Base-by-base conservation (phyloP, 1,140 invertebrate species). In the Delia radicum region DNA sequence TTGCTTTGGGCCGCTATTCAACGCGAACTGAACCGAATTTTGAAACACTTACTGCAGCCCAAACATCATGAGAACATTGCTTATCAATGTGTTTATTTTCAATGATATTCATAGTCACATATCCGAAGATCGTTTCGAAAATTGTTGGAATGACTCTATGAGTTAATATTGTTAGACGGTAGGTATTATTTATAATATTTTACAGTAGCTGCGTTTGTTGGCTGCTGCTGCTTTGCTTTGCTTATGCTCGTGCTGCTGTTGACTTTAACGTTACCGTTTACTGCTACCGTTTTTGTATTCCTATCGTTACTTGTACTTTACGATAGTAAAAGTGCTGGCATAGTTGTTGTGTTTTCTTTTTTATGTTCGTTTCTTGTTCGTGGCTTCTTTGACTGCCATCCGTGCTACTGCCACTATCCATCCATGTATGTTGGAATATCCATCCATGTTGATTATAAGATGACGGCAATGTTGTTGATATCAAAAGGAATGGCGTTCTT, bases 401-500 rank as follows among this genome's bases (percentile, higher is more conserved):
- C 48, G 24, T 21, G 8, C 15, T 48, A 48, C 46, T 21, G 10
- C 3, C 2, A 55, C n/a, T 55, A 0, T 55, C n/a, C 10, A 7
- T 24, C 21, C 3, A 7, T 55, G 48, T 37, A 37, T 55, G 5
- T 55, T 55, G 4, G 15, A 21, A 21, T 21, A 55, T 55, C 48
- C 48, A 55, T 55, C n/a, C n/a, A n/a, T n/a, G n/a, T 55, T 55
- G 48, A 55, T 5, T 21, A n/a, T 55, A 55, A 21, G 48, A 55
- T 21, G 48, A 55, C 48, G 48, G 48, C 48, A 55, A 55, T 55
- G 48, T 55, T 55, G 48, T 55, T 55, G 48, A 55, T 55, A 55
- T 55, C 48, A 55, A 55, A 55, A 55, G 48, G 21, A 55, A 55
- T 55, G 48, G n/a, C 48, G 48, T 55, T 55, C 48, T 55, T 55